Conservation (phyloP, 2,797 vertebrate genomes). For the Esox masquinongy region DNA sequence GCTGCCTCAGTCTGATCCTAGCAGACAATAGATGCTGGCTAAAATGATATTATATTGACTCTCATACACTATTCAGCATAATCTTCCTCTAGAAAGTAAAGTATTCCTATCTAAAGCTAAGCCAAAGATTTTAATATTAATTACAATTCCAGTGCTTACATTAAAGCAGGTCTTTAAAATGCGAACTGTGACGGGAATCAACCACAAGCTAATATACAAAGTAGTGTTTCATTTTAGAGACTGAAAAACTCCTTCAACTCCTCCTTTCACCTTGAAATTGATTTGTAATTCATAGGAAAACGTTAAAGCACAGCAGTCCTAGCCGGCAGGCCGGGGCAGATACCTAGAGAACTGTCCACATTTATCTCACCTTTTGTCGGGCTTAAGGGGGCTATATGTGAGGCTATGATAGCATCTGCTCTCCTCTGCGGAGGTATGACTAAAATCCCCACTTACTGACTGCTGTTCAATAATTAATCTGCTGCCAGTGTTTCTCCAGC, state of each 20-base stretch:
- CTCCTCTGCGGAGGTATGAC: constrained; percentile 24
- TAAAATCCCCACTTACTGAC: constrained; percentile 26
- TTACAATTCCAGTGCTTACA: not conserved
- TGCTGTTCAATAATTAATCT: constrained; percentile 48
- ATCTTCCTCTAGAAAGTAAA: not conserved
- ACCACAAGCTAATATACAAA: not conserved
- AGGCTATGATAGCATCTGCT: constrained; percentile 39
- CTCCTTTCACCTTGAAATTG: not conserved
- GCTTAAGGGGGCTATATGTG: constrained; percentile 28
- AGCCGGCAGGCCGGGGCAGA: not conserved
- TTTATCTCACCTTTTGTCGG: not conserved
- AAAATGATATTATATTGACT: not conserved
- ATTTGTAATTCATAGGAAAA: constrained; percentile 5
- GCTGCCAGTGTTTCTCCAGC: constrained; percentile 45
- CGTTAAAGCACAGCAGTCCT: not conserved
- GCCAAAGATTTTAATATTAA: not conserved
- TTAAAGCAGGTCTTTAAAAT: not conserved
- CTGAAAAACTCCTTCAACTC: not conserved
- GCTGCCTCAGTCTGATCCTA: constrained; percentile 9
- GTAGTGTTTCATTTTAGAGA: not conserved
- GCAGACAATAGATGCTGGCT: not conserved
- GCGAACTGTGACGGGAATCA: not conserved
- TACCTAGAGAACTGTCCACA: not conserved
- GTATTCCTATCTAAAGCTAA: not conserved
- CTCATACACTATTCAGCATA: not conserved